Evolutionary conservation across 2,113 vertebrate species (phyloP), one percentile per base, ranked within the genome.

Genomic region (Heterotis niloticus): DNA sequence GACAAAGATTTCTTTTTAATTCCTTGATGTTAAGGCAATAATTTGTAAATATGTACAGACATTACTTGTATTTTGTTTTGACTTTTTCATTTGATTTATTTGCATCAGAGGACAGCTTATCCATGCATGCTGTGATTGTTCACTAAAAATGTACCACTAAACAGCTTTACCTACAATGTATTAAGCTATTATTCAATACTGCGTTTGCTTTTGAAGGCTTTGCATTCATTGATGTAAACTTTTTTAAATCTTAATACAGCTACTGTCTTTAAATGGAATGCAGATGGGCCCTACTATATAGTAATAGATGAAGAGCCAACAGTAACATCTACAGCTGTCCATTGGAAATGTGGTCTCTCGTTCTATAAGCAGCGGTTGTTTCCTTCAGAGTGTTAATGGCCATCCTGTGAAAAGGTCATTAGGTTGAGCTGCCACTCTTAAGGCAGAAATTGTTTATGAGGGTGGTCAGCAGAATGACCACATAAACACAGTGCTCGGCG

Each of bases 31-130:
- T 91, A 95, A 96, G 95, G 96, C 97, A 98, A 99, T 99, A 98
- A 97, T 95, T 93, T 94, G 93, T 99, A 97, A 94, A 98, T 96
- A 95, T 94, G 95, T 96, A 90, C 94, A 96, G 92, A 94, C 92
- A 90, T 91, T 94, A 84, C 81, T 64, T 70, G 65, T 78, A 84
- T 76, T 56, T 86, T 77, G 18, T 60, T 80, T 87, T 92, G 84
- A 89, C 89, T 90, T 90, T 90, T 90, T 88, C 89, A 90, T 89
- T 24, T 87, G 89, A 92, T 70, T 79, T 83, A 92, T 93, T 94
- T 81, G 83, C 85, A 93, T 92, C 92, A 88, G 91, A 93, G 89
- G 82, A 89, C 86, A 86, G 92, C 93, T 94, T 92, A 94, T 93
- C 90, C 91, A 93, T 94, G 94, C 94, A 95, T 95, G 95, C 93